Evolutionary conservation across 2,113 vertebrate genomes (phyloP).

Genomic region (Oenanthe oenanthe): DNA sequence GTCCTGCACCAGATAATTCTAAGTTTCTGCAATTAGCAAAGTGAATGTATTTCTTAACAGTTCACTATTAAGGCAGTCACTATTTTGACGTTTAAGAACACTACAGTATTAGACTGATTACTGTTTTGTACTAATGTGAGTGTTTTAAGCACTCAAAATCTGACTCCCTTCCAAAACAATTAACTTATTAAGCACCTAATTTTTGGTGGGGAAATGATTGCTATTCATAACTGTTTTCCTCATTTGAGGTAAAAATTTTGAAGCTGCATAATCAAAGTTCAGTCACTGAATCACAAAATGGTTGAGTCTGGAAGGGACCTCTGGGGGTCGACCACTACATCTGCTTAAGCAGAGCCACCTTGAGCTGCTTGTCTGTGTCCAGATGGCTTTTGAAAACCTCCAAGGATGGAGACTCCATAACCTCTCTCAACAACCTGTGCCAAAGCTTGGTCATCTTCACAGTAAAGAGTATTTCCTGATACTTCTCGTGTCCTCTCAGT

Average conservation of each 20-base stretch:
- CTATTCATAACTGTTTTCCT: neutral
- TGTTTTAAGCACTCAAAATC: neutral
- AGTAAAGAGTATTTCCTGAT: neutral
- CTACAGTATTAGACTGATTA: neutral
- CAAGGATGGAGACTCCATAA: neutral
- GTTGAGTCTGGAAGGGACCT: neutral
- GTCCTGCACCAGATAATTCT: neutral
- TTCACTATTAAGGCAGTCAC: neutral
- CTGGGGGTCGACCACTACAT: neutral
- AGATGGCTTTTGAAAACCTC: neutral
- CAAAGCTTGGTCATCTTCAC: neutral
- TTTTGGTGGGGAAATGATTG: neutral
- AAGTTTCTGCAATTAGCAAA: neutral
- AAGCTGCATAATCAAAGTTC: neutral
- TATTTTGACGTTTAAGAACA: neutral
- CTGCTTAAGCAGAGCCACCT: neutral
- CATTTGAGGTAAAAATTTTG: neutral
- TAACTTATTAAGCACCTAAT: neutral
- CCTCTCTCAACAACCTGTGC: neutral
- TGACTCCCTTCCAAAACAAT: constrained; percentile 9
- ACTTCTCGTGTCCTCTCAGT: neutral
- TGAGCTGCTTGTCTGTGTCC: rapidly evolving
- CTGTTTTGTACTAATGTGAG: neutral
- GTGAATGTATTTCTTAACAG: neutral
- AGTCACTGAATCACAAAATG: neutral